Percentiles rank a stretch among this genome's conserved stretches.
phyloP scores from a whole-genome alignment of 2,113 vertebrate species.

The Neotoma lepida region DNA sequence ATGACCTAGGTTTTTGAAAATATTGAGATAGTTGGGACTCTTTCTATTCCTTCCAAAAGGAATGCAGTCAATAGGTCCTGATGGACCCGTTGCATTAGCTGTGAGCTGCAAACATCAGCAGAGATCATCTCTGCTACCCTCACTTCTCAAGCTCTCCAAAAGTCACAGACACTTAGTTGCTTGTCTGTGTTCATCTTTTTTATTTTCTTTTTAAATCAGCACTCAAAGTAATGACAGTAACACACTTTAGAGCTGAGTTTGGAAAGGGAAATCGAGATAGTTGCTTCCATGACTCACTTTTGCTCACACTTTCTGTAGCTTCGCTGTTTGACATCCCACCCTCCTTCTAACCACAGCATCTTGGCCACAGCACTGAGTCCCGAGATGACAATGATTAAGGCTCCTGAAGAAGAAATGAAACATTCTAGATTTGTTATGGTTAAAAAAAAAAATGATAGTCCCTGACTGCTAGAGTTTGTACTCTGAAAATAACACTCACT shows the following conservation, averaged over 20 bases:
- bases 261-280: neutral
- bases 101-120: neutral
- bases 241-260: conserved; percentile 11
- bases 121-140: neutral
- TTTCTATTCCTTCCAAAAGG: neutral
- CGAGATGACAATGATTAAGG: conserved; percentile 43
- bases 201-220: neutral
- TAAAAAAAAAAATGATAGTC: neutral
- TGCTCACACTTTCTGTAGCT: conserved; percentile 4
- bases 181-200: neutral
- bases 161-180: neutral
- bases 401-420: conserved; percentile 47
- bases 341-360: conserved; percentile 38
- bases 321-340: conserved; percentile 34
- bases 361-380: conserved; percentile 27
- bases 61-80: neutral
- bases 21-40: neutral
- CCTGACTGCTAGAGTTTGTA: neutral
- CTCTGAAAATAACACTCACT: conserved; percentile 16
- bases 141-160: neutral
- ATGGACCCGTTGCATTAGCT: neutral
- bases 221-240: neutral
- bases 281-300: conserved; percentile 57
- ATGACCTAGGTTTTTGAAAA: neutral
- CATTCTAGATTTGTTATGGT: conserved; percentile 10